These are phyloP conservation scores for Enteromius unitaeniatus DNA, from an alignment of 2,797 vertebrate species.

Conservation along the genomic window DNA sequence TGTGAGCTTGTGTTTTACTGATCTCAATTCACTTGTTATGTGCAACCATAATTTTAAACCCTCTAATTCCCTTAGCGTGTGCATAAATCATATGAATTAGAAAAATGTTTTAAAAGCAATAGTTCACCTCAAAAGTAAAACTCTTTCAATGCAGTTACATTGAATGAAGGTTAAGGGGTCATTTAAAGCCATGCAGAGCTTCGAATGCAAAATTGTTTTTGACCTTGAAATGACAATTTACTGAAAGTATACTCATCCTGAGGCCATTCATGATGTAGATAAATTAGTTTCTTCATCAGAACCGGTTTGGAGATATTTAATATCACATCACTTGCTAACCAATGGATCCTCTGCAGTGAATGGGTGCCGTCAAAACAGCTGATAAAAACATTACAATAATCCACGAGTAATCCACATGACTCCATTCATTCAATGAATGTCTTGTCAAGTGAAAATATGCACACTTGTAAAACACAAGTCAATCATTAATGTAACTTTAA, in stretches of 20 bases:
- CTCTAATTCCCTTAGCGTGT: not conserved
- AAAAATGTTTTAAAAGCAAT: not conserved
- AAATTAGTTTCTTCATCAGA: not conserved
- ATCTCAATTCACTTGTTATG: not conserved
- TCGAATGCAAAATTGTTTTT: not conserved
- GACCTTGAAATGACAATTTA: not conserved
- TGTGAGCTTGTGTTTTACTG: not conserved
- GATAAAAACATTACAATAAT: not conserved
- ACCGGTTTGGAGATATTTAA: not conserved
- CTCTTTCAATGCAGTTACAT: not conserved
- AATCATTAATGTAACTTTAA: not conserved
- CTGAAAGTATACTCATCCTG: not conserved
- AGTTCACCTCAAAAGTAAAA: not conserved
- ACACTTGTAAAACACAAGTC: not conserved
- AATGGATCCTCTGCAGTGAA: not conserved
- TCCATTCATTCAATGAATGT: not conserved
- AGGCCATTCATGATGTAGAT: not conserved
- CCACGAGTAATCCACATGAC: not conserved
- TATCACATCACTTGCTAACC: not conserved
- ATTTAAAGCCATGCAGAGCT: not conserved
- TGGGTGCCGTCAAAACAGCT: too few species aligned
- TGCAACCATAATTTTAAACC: slow-evolving; percentile 2
- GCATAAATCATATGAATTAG: not conserved
- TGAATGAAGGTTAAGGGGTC: not conserved
- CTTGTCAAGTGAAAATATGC: not conserved